Evolutionary conservation across 2,797 vertebrate genomes (phyloP).

Genomic region (Acestrorhynchus altus): DNA sequence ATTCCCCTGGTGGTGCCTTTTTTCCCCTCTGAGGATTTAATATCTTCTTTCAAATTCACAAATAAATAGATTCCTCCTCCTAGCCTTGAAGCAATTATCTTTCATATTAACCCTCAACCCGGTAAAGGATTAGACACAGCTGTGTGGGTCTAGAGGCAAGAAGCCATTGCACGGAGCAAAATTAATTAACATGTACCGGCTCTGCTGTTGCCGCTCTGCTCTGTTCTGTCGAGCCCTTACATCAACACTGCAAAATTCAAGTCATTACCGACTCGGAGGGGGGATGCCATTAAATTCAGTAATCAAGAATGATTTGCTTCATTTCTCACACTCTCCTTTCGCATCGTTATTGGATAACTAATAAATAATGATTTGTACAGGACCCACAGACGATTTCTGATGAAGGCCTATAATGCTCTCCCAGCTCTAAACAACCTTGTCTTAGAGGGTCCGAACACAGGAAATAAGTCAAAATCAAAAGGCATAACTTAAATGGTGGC

Average conservation of each 20-base stretch:
- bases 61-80: conserved; percentile 55
- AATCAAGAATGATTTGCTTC: conserved; percentile 49
- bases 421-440: conserved; percentile 34
- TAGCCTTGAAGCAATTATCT: conserved; percentile 58
- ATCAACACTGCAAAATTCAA: conserved; percentile 39
- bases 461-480: conserved; percentile 38
- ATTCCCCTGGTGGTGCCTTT: conserved; percentile 31
- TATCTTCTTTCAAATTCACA: conserved; percentile 47
- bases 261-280: conserved; percentile 50
- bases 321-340: conserved; percentile 35
- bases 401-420: neutral
- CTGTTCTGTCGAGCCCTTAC: conserved; percentile 50
- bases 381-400: neutral
- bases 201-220: conserved; percentile 42
- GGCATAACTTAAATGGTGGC: conserved; percentile 36
- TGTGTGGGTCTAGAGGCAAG: conserved; percentile 51
- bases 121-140: conserved; percentile 54
- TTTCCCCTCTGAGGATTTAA: conserved; percentile 47
- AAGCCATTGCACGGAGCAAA: conserved; percentile 55
- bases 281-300: conserved; percentile 49
- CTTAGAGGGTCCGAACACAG: conserved; percentile 25
- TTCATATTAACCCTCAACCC: conserved; percentile 59
- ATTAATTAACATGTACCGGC: conserved; percentile 62
- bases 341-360: conserved; percentile 19
- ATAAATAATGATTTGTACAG: conserved; percentile 37